phyloP scores from a whole-genome alignment of 2,113 vertebrate species.

The Hemicordylus capensis region DNA sequence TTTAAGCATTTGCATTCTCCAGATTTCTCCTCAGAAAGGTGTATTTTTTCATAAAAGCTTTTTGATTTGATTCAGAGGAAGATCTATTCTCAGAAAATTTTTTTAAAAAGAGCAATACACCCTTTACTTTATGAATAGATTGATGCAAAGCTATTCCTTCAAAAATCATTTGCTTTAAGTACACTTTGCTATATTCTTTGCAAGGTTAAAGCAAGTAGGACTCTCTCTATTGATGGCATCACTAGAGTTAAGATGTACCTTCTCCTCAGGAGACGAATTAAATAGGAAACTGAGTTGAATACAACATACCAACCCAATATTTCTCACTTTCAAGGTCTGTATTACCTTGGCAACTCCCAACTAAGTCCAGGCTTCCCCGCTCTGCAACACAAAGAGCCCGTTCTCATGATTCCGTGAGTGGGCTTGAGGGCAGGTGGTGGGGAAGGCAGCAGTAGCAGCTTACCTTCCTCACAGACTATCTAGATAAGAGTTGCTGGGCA shows the following conservation, averaged over 20 bases:
- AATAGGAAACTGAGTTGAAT: slow-evolving; percentile 56
- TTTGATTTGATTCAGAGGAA: slow-evolving; percentile 1
- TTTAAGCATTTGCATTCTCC: background rate
- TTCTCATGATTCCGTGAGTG: no score
- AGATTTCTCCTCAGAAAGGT: background rate
- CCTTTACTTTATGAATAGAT: background rate
- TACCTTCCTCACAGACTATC: no score
- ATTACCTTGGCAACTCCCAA: slow-evolving; percentile 52
- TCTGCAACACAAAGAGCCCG: slow-evolving; percentile 37
- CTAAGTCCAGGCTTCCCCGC: background rate
- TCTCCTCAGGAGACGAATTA: slow-evolving; percentile 54
- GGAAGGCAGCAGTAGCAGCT: no score
- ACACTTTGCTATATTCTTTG: slow-evolving; percentile 18
- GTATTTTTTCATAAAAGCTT: background rate
- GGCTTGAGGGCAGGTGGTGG: no score
- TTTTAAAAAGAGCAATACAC: background rate
- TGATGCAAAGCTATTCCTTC: slow-evolving; percentile 15
- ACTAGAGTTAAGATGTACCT: slow-evolving; percentile 48
- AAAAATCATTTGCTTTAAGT: background rate
- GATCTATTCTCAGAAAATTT: background rate
- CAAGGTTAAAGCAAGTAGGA: slow-evolving; percentile 21
- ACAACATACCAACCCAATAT: slow-evolving; percentile 49
- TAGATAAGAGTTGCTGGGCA: no score
- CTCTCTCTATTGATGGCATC: slow-evolving; percentile 57
- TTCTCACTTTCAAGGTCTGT: slow-evolving; percentile 49